These are phyloP conservation scores for Agriopis marginaria DNA, from an alignment of 2,888 invertebrate genomes.

Conservation along the genomic window DNA sequence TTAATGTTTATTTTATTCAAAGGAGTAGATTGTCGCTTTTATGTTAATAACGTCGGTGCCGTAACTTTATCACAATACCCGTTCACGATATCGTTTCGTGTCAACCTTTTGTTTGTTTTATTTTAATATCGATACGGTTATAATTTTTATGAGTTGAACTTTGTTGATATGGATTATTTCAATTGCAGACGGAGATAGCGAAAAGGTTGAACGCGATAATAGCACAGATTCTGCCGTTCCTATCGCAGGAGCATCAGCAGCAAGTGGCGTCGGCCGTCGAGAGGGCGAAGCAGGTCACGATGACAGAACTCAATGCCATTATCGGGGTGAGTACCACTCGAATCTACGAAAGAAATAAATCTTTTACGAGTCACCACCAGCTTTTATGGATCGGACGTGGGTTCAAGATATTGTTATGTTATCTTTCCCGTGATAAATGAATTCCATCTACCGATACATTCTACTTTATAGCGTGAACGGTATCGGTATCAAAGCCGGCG, in stretches of 20 bases:
- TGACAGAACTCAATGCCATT: conserved; percentile 97
- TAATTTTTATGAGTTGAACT: conserved; percentile 33
- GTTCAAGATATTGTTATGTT: conserved; percentile 42
- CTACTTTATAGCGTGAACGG: conserved; percentile 30
- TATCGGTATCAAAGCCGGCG: conserved; percentile 28
- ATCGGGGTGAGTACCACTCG: conserved; percentile 92
- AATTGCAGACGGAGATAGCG: conserved; percentile 96
- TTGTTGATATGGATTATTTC: conserved; percentile 48
- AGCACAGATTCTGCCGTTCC: conserved; percentile 96
- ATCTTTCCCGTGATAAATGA: conserved; percentile 40
- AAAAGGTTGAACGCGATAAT: conserved; percentile 97
- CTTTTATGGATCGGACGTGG: conserved; percentile 47
- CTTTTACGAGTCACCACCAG: conserved; percentile 44
- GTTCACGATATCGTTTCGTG: conserved; percentile 51
- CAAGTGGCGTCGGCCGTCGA: conserved; percentile 97
- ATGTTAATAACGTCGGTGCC: conserved; percentile 56
- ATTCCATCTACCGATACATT: conserved; percentile 41
- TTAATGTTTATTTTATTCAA: conserved; percentile 71
- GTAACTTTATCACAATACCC: conserved; percentile 53
- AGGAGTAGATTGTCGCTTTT: conserved; percentile 61
- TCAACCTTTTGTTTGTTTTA: conserved; percentile 42
- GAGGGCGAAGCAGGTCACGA: conserved; percentile 97
- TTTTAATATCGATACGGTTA: conserved; percentile 37
- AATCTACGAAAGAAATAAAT: conserved; percentile 47
- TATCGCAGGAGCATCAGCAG: conserved; percentile 96